Evolutionary conservation across 2,888 invertebrate species (phyloP), one percentile per base, ranked within the genome.

Genomic region (Ommatoiulus sabulosus): DNA sequence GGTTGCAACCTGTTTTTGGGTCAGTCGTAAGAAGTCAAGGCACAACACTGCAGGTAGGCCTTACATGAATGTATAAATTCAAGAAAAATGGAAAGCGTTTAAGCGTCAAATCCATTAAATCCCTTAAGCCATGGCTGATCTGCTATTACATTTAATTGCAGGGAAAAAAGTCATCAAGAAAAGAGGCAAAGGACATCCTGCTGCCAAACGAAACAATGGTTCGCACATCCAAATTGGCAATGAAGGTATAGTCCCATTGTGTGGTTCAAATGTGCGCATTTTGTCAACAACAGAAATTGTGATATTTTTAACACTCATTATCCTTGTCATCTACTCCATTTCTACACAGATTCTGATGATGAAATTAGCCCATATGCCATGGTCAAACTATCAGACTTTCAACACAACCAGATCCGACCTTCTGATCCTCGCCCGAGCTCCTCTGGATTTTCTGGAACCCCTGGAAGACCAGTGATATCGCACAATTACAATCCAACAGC

Each of bases 361-460:
- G 89, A 89, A 20, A 89, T 89, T 12, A 80, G 35, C n/a, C 89
- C 89, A 1, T 89, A 89, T 89, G 89, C 89, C 17, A 89, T 80
- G 57, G 89, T 89, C 80, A 89, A 87, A 46, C 35, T 89, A 15
- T 89, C 89, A n/a, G 89, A 89, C 44, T 43, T 89, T 44, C 57
- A 87, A 44, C 87, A 35, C 24, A 87, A 63, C 63, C 63, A 63
- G 63, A 63, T 63, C 12, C 63, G 63, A 12, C 63, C 63, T 63
- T 63, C 63, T n/a, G 87, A 87, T 24, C 87, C 35, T 63, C 87
- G 44, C 2, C 10, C 43, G 15, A 24, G 57, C 72, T 63, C 44
- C 17, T 35, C 72, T 10, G 20, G 87, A 20, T 57, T 84, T 84
- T 35, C 46, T 85, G 80, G 84, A 84, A 84, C 84, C 4, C 44